These are phyloP conservation scores for Odobenus rosmarus DNA, from an alignment of 2,113 vertebrate species.

Conservation along the genomic window DNA sequence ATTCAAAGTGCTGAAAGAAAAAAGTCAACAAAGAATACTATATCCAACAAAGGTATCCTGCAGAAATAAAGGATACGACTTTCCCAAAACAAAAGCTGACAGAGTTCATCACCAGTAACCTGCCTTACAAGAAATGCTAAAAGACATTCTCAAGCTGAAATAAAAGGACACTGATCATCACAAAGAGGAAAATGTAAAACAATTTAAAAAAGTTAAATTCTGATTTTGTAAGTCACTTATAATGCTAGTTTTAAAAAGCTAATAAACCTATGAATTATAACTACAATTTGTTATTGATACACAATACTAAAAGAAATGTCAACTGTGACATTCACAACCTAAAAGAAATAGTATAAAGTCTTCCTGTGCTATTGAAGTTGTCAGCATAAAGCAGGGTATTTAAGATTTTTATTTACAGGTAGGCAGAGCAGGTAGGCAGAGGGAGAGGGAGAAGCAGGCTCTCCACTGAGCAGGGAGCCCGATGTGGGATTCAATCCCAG, in stretches of 20 bases:
- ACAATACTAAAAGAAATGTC: neutral
- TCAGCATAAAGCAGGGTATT: neutral
- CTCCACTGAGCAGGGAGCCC: no score
- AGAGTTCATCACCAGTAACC: neutral
- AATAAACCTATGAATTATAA: neutral
- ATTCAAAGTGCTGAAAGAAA: neutral
- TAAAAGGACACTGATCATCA: neutral
- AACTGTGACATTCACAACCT: neutral
- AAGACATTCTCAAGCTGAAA: neutral
- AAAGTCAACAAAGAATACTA: neutral
- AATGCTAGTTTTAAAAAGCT: neutral
- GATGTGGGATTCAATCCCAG: no score
- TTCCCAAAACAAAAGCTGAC: neutral
- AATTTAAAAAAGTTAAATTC: neutral
- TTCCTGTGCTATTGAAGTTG: neutral
- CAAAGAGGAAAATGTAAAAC: neutral
- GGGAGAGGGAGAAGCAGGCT: no score
- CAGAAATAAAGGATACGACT: neutral
- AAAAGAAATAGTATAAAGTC: neutral
- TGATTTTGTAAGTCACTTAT: neutral
- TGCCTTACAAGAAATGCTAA: neutral
- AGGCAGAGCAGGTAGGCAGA: no score
- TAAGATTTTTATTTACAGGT: no score
- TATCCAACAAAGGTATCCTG: neutral
- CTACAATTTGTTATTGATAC: neutral